Conservation (phyloP, 2,797 vertebrate species). For the Arnoldichthys spilopterus region DNA sequence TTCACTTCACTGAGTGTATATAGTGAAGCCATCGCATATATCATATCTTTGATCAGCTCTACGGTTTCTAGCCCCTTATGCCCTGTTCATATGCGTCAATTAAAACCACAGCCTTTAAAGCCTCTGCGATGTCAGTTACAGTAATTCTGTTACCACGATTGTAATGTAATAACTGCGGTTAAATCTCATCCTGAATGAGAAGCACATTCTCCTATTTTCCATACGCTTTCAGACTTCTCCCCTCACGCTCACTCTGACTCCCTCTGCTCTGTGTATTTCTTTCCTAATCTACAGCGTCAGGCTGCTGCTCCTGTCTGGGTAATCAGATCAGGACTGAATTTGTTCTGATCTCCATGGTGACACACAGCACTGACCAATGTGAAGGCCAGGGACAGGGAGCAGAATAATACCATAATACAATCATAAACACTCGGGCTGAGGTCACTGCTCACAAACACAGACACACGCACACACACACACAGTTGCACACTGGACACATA, state of each 20-base stretch:
- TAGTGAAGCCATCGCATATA: too few relatives aligned
- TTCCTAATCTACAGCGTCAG: slow-evolving; percentile 22
- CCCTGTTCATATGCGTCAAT: slow-evolving; percentile 17
- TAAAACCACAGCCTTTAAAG: not conserved
- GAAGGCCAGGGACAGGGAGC: slow-evolving; percentile 36
- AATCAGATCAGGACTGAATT: slow-evolving; percentile 74
- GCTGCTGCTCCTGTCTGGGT: slow-evolving; percentile 51
- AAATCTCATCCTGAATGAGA: slow-evolving; percentile 9
- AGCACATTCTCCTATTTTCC: slow-evolving; percentile 20
- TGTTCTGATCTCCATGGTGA: slow-evolving; percentile 76
- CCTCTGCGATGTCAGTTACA: not conserved
- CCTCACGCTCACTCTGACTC: slow-evolving; percentile 49
- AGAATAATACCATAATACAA: slow-evolving; percentile 39
- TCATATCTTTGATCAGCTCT: too few relatives aligned
- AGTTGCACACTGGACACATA: too few relatives aligned
- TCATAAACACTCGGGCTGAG: slow-evolving; percentile 11
- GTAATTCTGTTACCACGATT: slow-evolving; percentile 8
- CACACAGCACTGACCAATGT: slow-evolving; percentile 68
- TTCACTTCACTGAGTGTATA: too few relatives aligned
- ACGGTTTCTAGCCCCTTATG: not conserved
- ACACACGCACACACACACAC: too few relatives aligned
- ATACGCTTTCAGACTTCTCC: slow-evolving; percentile 32
- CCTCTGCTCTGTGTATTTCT: slow-evolving; percentile 26
- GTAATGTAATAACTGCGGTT: slow-evolving; percentile 29
- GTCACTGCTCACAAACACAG: not conserved